Percentiles rank a stretch among this genome's conserved stretches.
These are phyloP conservation scores for Coptodon rendalli DNA, from an alignment of 2,113 vertebrate species.

Conservation along the genomic window DNA sequence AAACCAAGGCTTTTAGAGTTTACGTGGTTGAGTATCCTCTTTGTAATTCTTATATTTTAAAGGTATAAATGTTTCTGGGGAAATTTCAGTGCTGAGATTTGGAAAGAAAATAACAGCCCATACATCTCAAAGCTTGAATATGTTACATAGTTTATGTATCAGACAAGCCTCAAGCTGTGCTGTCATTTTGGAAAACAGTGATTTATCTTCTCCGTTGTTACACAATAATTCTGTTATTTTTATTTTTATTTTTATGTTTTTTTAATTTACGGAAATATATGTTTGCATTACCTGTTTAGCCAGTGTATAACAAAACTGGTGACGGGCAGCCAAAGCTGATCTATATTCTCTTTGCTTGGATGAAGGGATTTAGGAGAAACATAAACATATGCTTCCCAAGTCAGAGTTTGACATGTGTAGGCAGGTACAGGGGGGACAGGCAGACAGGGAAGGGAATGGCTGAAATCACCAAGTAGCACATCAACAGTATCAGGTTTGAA, in stretches of 20 bases:
- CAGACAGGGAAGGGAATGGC: slow-evolving; percentile 2
- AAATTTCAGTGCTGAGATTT: not conserved
- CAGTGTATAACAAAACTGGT: not conserved
- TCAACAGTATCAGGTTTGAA: slow-evolving; percentile 59
- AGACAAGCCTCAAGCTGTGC: not conserved
- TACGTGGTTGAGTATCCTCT: not conserved
- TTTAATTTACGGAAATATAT: not conserved
- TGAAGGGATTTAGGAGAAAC: not conserved
- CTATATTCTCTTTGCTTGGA: not conserved
- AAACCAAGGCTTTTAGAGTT: not conserved
- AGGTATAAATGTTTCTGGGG: not conserved
- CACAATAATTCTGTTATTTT: not conserved
- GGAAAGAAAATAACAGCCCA: not conserved
- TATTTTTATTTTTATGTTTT: not conserved
- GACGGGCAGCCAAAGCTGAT: not conserved
- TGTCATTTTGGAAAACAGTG: slow-evolving; percentile 9
- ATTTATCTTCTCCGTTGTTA: slow-evolving; percentile 13
- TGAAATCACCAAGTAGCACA: slow-evolving; percentile 12
- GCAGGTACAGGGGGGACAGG: slow-evolving; percentile 7
- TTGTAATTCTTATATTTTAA: not conserved
- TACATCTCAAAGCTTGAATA: not conserved
- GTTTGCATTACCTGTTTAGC: not conserved
- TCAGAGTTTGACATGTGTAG: slow-evolving; percentile 4
- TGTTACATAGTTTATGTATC: not conserved
- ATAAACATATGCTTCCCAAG: slow-evolving; percentile 11